Base-by-base conservation (phyloP, 2,113 vertebrate species). In the Tautogolabrus adspersus region DNA sequence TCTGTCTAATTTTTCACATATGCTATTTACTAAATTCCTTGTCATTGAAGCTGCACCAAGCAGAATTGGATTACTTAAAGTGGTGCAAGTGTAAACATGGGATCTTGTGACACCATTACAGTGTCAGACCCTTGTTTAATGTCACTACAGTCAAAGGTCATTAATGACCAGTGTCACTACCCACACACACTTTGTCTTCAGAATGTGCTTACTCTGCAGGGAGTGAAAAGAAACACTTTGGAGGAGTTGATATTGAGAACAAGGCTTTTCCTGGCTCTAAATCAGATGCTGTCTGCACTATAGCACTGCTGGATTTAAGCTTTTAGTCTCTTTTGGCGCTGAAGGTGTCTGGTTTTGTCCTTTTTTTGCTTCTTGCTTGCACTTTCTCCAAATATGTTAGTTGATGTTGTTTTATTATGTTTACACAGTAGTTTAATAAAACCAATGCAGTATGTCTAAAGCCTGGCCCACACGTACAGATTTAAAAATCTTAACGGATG, bases 11-110 rank as follows among this genome's bases (percentile, higher is more conserved):
- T 23, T 51, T 19, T 55, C 59, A 59, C 34, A 34, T 34, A 34
- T 34, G 30, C 30, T 34, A 68, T 44, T 55, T 79, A 66, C 75
- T 67, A 69, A 51, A 49, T 26, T 68, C 19, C n/a, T 19, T 61
- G 62, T 66, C 52, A 79, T 82, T 81, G 55, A 72, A 73, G 72
- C 19, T 2, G 61, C 69, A 66, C 58, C 60, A 61, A 26, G 66
- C 21, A 62, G 21, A 64, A 75, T 30, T 61, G 23, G 57, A 63
- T 79, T 74, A 79, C 77, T 85, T 66, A 63, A 58, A 90, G 74
- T 76, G 81, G 65, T 59, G 47, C 37, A 81, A 63, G 76, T 67
- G 46, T 88, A 87, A 90, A 90, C 89, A 42, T 15, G 22, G 47
- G 38, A 69, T 76, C 66, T 13, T 80, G 21, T 68, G 66, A 82